Evolutionary conservation across 2,113 vertebrate genomes (phyloP), one percentile per base, ranked within the genome.

Genomic region (Nesospiza acunhae): DNA sequence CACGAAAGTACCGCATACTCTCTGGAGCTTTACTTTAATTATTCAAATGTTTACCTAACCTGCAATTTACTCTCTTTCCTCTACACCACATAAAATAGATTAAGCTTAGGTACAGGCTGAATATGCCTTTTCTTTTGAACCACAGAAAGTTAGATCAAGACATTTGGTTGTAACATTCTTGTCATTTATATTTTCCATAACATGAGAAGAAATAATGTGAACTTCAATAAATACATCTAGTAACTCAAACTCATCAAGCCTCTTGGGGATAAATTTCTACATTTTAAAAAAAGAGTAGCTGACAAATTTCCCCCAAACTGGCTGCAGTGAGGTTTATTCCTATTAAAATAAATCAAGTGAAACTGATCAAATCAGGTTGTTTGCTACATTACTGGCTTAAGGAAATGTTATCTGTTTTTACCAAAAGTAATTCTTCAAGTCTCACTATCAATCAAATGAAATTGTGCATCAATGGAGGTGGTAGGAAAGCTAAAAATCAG

Each of bases 401-500:
- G 35, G 68, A 94, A 92, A 76, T 33, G 11, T 88, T 72, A 89
- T 78, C 52, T 70, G n/a, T 39, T 86, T 59, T 59, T 68, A 80
- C 21, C 24, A 56, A 56, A 52, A 69, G 42, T 35, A 87, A 59
- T 77, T 94, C 42, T 89, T 55, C 74, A 75, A 62, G 80, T 64
- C 55, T 81, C 59, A 37, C 62, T 87, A 33, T 39, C 56, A 46
- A 31, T 91, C 77, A 66, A 87, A 49, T 46, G 63, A 44, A 84
- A 59, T 16, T 66, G 39, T 86, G 46, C 26, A 50, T 82, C 53
- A 46, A n/a, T 58, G 68, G 50, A 68, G 60, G 60, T 0, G 1
- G 20, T 20, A 59, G 30, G 56, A 94, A 94, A 93, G 59, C 42
- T 89, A 80, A 96, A 96, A 58, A 26, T 73, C 78, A 66, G 18